A percentile compares a stretch with the other conserved stretches of the same genome.
Evolutionary conservation across 2,113 vertebrate genomes (phyloP).

Genomic region (Larimichthys polyactis): DNA sequence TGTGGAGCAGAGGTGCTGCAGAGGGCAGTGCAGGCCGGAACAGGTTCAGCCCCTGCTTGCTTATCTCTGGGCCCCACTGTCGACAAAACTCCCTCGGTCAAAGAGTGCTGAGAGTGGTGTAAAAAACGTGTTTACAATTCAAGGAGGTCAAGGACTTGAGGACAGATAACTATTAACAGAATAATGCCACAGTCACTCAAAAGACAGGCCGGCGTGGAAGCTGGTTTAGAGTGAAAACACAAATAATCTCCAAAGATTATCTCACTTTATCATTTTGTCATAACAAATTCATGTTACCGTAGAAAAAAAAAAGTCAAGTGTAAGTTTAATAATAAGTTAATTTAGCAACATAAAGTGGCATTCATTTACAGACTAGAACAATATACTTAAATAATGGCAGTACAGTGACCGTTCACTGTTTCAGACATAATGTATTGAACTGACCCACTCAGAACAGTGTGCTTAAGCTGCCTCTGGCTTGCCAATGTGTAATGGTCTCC

Average conservation of each 20-base stretch:
- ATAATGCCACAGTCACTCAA: slow-evolving; percentile 90
- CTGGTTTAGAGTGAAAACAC: slow-evolving; percentile 16
- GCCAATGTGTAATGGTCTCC: slow-evolving; percentile 72
- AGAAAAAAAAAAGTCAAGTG: background rate
- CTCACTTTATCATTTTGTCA: slow-evolving; percentile 24
- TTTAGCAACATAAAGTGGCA: background rate
- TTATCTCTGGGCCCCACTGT: slow-evolving; percentile 94
- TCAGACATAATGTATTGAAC: slow-evolving; percentile 7
- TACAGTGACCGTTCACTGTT: background rate
- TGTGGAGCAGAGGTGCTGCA: slow-evolving; percentile 90
- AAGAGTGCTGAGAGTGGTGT: slow-evolving; percentile 89
- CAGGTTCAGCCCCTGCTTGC: slow-evolving; percentile 94
- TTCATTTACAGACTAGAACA: background rate
- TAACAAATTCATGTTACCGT: background rate
- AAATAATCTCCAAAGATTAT: slow-evolving; percentile 31
- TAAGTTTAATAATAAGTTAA: background rate
- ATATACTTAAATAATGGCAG: background rate
- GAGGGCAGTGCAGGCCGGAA: slow-evolving; percentile 95
- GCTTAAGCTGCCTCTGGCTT: slow-evolving; percentile 49
- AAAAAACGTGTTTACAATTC: slow-evolving; percentile 93
- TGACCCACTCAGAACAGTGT: slow-evolving; percentile 51
- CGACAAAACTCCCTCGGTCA: slow-evolving; percentile 91
- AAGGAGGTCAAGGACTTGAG: slow-evolving; percentile 95
- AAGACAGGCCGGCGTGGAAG: slow-evolving; percentile 67
- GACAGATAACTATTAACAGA: slow-evolving; percentile 97